Conservation (phyloP, 2,113 vertebrate genomes). For the Cavia aperea region DNA sequence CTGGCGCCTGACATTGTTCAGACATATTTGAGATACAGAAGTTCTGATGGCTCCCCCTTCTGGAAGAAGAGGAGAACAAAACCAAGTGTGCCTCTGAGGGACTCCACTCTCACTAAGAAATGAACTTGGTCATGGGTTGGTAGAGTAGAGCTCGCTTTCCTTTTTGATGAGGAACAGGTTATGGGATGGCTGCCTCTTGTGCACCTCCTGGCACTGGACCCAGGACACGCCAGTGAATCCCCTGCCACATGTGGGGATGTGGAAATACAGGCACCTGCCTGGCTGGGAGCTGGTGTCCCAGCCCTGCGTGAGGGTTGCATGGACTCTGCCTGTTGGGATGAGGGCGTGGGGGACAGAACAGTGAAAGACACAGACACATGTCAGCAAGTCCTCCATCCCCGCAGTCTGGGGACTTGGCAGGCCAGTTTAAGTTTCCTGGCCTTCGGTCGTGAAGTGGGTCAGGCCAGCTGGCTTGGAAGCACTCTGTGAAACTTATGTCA, state of each 20-base stretch:
- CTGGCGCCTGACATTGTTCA: too few species aligned
- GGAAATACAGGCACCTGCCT: rapidly evolving
- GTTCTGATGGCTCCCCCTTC: background rate
- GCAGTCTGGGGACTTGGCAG: background rate
- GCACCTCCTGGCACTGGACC: background rate
- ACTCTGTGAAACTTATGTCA: constrained; percentile 23
- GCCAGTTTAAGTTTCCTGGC: constrained; percentile 48
- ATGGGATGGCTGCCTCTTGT: background rate
- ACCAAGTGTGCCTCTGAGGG: background rate
- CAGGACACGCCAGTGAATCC: background rate
- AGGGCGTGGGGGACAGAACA: background rate
- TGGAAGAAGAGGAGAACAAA: background rate
- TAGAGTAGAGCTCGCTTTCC: background rate
- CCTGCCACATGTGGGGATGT: background rate
- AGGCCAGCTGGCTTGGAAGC: constrained; percentile 51
- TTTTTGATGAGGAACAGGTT: background rate
- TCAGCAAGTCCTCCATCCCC: constrained; percentile 14
- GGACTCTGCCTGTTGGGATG: background rate
- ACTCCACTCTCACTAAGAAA: background rate
- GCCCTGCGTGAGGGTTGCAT: rapidly evolving
- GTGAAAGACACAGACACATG: background rate
- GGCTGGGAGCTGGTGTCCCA: background rate
- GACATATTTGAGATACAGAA: background rate
- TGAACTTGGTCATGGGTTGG: background rate
- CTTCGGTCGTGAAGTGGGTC: background rate